These are phyloP conservation scores for Eclectus roratus DNA, from an alignment of 2,113 vertebrate species.

Conservation along the genomic window DNA sequence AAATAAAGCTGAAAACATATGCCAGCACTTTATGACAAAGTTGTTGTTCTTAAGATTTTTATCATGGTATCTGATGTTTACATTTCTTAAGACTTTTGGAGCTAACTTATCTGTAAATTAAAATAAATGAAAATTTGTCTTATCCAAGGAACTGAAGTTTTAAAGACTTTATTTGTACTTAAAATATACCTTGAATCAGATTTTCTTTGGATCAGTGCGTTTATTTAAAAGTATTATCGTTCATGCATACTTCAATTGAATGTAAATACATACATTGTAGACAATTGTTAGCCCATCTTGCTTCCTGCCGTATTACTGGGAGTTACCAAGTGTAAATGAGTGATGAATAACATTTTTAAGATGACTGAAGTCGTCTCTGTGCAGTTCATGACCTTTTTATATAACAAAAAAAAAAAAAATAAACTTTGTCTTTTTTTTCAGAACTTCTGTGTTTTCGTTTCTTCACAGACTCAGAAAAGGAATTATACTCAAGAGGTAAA, in stretches of 20 bases:
- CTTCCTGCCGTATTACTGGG: not conserved
- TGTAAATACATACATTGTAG: constrained; percentile 18
- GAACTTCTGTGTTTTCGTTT: not conserved
- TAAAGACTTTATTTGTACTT: constrained; percentile 23
- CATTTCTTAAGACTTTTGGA: constrained; percentile 57
- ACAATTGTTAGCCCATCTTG: not conserved
- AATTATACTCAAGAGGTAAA: not conserved
- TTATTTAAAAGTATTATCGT: constrained; percentile 41
- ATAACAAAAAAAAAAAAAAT: not conserved
- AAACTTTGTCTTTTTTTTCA: not conserved
- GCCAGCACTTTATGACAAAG: constrained; percentile 31
- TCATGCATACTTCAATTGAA: not conserved
- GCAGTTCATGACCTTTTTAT: not conserved
- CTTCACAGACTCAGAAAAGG: not conserved
- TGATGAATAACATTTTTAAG: not conserved
- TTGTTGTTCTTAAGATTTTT: constrained; percentile 19
- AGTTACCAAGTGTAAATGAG: not conserved
- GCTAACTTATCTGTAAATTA: constrained; percentile 31
- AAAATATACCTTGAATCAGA: constrained; percentile 12
- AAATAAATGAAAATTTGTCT: not conserved
- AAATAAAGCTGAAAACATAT: not conserved
- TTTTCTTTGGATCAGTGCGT: not conserved
- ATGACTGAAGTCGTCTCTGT: not conserved
- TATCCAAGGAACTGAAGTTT: constrained; percentile 1
- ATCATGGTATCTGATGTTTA: constrained; percentile 52